Base-by-base conservation (phyloP, 2,888 invertebrate species). In the Agrotis ipsilon region DNA sequence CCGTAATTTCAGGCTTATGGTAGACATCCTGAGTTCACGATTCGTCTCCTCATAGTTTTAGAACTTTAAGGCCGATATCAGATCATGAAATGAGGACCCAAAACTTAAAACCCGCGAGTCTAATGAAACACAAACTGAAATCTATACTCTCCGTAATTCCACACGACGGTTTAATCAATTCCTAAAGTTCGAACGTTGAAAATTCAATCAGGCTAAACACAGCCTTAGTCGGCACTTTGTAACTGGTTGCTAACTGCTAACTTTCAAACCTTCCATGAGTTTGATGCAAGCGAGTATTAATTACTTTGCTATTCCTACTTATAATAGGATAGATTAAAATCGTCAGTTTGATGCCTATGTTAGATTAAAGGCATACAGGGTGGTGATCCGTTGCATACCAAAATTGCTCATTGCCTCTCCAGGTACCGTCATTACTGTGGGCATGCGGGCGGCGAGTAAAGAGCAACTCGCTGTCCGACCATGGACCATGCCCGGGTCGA, bases 161-260 rank as follows among this genome's bases (percentile, higher is more conserved):
- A 52, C 59, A 66, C 64, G 66, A 82, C 70, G 80, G 58, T 70
- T 32, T 84, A 83, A 84, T 78, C 71, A 74, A 78, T 84, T 71
- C 58, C 46, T 45, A 74, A 81, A 82, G 84, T 84, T 84, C 3
- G 49, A 49, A 72, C 74, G 74, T 72, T 84, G 79, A 82, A 72
- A 82, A 82, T 84, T 84, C 74, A 78, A 82, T 82, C 84, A 68
- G 57, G 78, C 58, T 72, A 65, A 65, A 81, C 79, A 68, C n/a
- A n/a, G 59, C 66, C 55, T 51, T 32, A 65, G 73, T 78, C 55
- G 19, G 74, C 79, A 69, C 57, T 74, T 81, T 62, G 77, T 63
- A 54, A 54, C 77, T 60, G 19, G 19, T n/a, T 46, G 27, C n/a
- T 39, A 81, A 78, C 78, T 49, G 39, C 11, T 45, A 78, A 78